Evolutionary conservation across 2,888 invertebrate species (phyloP).

Genomic region (Eristalinus sepulchralis): DNA sequence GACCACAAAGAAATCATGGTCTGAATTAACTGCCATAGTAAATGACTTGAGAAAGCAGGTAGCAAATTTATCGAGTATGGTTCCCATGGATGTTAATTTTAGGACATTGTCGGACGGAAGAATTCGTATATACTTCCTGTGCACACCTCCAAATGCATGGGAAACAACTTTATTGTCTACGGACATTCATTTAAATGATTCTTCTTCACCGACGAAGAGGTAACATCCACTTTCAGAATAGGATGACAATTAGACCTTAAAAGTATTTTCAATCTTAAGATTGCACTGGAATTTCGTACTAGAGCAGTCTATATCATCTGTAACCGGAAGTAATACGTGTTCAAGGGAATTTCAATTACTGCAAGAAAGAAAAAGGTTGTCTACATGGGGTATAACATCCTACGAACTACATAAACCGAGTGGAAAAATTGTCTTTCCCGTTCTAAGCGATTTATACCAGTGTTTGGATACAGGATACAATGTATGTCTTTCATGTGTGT

Average conservation of each 20-base stretch:
- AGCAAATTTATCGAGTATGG: conserved; percentile 89
- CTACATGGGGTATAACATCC: conserved; percentile 96
- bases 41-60: conserved; percentile 90
- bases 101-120: conserved; percentile 89
- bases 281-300: conserved; percentile 91
- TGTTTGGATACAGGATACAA: conserved; percentile 89
- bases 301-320: conserved; percentile 89
- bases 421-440: conserved; percentile 94
- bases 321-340: conserved; percentile 83
- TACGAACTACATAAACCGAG: conserved; percentile 92
- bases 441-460: conserved; percentile 92
- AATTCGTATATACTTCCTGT: conserved; percentile 93
- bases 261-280: conserved; percentile 76
- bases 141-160: conserved; percentile 93
- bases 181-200: conserved; percentile 86
- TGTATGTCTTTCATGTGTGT: conserved; percentile 81
- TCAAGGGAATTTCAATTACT: conserved; percentile 94
- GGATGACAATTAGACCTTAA: not conserved
- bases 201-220: conserved; percentile 58
- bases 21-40: conserved; percentile 89
- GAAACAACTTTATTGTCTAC: conserved; percentile 94
- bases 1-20: conserved; percentile 84
- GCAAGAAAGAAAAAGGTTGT: conserved; percentile 94
- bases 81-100: conserved; percentile 91
- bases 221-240: not conserved